These are phyloP conservation scores for Stictonetta naevosa DNA, from an alignment of 2,113 vertebrate genomes.

Conservation along the genomic window DNA sequence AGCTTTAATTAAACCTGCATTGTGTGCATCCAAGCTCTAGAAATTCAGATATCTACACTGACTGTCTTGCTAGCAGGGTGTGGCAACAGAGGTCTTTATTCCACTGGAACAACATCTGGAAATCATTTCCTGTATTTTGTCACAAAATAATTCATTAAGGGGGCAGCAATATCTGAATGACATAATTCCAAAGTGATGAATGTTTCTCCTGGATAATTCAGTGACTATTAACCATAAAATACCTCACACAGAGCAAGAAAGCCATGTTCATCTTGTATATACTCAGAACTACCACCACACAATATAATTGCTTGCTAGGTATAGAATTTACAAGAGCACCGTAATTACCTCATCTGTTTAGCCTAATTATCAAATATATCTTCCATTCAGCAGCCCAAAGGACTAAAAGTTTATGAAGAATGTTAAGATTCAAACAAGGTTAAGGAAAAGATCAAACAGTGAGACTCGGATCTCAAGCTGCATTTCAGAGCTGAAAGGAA, in stretches of 20 bases:
- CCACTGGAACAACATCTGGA: slow-evolving; percentile 34
- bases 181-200: neutral
- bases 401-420: neutral
- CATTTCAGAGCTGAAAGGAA: neutral
- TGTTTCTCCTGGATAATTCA: neutral
- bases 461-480: neutral
- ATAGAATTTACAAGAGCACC: neutral
- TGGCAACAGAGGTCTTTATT: neutral
- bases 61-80: neutral
- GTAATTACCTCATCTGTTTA: neutral
- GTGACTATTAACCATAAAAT: neutral
- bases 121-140: neutral
- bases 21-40: neutral
- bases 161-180: neutral
- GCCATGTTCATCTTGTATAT: neutral
- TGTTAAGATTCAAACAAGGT: neutral
- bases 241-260: neutral
- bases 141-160: slow-evolving; percentile 7
- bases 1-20: neutral
- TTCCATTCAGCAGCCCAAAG: neutral
- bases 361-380: neutral
- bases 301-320: neutral
- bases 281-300: neutral
- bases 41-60: neutral
- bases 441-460: neutral